Base-by-base conservation (phyloP, 2,888 invertebrate species). In the Drosophila neonasuta region DNA sequence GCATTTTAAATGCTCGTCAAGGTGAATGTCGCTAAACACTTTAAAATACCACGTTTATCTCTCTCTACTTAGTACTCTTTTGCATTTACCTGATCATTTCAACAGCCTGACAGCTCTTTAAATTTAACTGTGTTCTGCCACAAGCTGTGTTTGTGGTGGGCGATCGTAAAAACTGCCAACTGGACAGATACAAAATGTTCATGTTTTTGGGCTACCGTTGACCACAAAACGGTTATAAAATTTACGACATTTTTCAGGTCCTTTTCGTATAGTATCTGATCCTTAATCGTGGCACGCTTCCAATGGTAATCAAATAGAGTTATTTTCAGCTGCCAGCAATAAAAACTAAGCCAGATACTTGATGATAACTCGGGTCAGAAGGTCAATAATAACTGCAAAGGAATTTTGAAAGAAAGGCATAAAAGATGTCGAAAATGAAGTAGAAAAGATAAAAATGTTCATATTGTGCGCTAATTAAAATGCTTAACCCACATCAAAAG, bases 401-500 rank as follows among this genome's bases (percentile, higher is more conserved):
- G 44, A 10, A 54, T 20, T 15, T 51, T 24, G 24, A 24, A 13
- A 34, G 39, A 32, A 44, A 32, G 39, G 7, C 30, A 41, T 29
- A 63, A 48, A 46, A 44, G 44, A 44, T 36, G 45, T 29, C 10
- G 56, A 24, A 24, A 13, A 24, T 10, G 11, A 45, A n/a, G 9
- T 45, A 34, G 32, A 46, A 52, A 45, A 30, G 11, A 48, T 44
- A 41, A 42, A 46, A 52, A 60, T 60, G 48, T 58, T 59, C 64
- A 55, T 60, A 80, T 77, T 77, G 79, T 77, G 68, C 60, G 77
- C 80, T 84, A 83, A 84, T 84, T 86, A 84, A 84, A 84, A 84
- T 85, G 86, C 83, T 84, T 85, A 83, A 83, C 86, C 85, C 80
- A 79, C 80, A 81, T 81, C 84, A 81, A 79, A 72, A 55, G 54